Conservation (phyloP, 2,888 invertebrate species). For the Protophormia terraenovae region DNA sequence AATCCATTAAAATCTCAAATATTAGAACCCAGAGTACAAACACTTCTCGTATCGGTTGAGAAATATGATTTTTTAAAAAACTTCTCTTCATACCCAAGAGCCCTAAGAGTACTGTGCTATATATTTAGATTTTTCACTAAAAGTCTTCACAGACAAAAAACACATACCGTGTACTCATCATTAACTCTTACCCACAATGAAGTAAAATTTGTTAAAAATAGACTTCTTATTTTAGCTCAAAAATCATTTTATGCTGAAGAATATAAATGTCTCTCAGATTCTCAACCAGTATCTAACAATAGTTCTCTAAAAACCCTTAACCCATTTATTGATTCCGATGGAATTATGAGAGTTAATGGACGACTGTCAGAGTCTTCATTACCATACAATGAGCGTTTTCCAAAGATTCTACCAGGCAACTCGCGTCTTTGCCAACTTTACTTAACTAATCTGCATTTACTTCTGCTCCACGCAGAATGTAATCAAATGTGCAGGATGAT, state of each 20-base stretch:
- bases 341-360: background rate
- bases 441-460: too few species aligned
- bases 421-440: too few species aligned
- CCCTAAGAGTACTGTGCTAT: conserved; percentile 14
- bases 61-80: background rate
- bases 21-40: background rate
- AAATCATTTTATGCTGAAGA: too few species aligned
- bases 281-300: background rate
- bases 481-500: too few species aligned
- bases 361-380: background rate
- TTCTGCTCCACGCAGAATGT: too few species aligned
- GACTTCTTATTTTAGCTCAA: background rate
- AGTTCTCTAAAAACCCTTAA: background rate
- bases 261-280: background rate
- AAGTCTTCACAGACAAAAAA: too few species aligned
- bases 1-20: background rate
- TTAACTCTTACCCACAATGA: background rate
- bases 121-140: conserved; percentile 8
- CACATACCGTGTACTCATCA: background rate
- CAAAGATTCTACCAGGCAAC: background rate
- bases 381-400: background rate
- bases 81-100: conserved; percentile 7
- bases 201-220: background rate
- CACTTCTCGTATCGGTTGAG: too few species aligned
- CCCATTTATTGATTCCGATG: background rate